Percentiles rank a stretch among this genome's conserved stretches.
Evolutionary conservation across 2,888 invertebrate genomes (phyloP).

Genomic region (Himalopsyche tibetana): DNA sequence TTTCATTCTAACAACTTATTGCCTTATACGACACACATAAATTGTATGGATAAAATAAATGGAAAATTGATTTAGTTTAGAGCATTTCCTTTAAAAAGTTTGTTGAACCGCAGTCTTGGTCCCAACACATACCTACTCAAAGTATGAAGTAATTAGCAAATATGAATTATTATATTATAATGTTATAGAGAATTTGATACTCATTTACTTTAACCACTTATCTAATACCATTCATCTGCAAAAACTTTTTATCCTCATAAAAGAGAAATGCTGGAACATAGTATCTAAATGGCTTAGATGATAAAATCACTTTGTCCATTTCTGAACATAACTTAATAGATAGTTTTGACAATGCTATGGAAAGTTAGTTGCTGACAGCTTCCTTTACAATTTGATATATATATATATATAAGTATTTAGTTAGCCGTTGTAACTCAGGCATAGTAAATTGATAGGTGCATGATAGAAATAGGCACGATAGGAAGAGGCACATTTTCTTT

Average conservation of each 20-base stretch:
- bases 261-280: neutral
- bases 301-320: slow-evolving; percentile 31
- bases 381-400: neutral
- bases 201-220: slow-evolving; percentile 20
- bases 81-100: slow-evolving; percentile 4
- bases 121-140: slow-evolving; percentile 43
- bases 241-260: neutral
- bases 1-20: no score
- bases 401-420: neutral
- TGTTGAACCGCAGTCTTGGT: slow-evolving; percentile 40
- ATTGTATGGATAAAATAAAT: neutral
- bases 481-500: slow-evolving; percentile 38
- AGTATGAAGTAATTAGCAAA: slow-evolving; percentile 19
- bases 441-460: slow-evolving; percentile 28
- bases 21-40: neutral
- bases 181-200: slow-evolving; percentile 34
- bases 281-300: neutral
- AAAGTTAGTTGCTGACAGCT: neutral
- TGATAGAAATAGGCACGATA: slow-evolving; percentile 42
- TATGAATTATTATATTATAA: neutral
- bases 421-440: slow-evolving; percentile 11
- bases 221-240: neutral
- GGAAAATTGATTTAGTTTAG: neutral
- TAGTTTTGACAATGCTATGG: slow-evolving; percentile 3
- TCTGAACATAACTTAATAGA: neutral